Conservation (phyloP, 2,797 vertebrate species). For the Dicrostonyx torquatus region DNA sequence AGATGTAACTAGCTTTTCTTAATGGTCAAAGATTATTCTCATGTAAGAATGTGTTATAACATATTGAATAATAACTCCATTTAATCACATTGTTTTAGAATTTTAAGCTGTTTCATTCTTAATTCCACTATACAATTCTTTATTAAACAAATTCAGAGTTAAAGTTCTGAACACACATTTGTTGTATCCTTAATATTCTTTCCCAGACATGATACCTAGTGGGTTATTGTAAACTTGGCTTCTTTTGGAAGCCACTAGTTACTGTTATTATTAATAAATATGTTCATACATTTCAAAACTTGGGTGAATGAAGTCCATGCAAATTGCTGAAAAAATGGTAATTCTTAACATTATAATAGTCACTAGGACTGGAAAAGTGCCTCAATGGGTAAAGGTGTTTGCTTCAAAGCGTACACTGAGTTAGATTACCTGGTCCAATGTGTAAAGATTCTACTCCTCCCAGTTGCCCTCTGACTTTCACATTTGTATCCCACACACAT, state of each 20-base stretch:
- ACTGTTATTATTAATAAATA: not conserved
- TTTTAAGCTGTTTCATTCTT: not conserved
- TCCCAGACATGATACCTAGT: not conserved
- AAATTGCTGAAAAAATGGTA: not conserved
- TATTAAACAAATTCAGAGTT: not conserved
- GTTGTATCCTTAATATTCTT: not conserved
- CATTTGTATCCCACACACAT: not conserved
- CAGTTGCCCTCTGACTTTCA: not conserved
- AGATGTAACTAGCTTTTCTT: not conserved
- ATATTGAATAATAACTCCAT: not conserved
- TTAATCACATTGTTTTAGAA: not conserved
- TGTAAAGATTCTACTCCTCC: not conserved
- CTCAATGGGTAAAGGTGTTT: not conserved
- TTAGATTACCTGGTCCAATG: not conserved
- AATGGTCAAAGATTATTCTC: not conserved
- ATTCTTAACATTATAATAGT: not conserved
- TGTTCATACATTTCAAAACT: not conserved
- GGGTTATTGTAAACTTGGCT: not conserved
- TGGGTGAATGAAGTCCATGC: not conserved
- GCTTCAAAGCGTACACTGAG: not conserved
- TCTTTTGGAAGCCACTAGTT: not conserved
- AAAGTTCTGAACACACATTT: not conserved
- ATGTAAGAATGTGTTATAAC: not conserved
- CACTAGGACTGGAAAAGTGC: too few relatives aligned
- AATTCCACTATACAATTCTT: not conserved